phyloP scores from a whole-genome alignment of 2,888 invertebrate genomes.

The Laothoe populi region DNA sequence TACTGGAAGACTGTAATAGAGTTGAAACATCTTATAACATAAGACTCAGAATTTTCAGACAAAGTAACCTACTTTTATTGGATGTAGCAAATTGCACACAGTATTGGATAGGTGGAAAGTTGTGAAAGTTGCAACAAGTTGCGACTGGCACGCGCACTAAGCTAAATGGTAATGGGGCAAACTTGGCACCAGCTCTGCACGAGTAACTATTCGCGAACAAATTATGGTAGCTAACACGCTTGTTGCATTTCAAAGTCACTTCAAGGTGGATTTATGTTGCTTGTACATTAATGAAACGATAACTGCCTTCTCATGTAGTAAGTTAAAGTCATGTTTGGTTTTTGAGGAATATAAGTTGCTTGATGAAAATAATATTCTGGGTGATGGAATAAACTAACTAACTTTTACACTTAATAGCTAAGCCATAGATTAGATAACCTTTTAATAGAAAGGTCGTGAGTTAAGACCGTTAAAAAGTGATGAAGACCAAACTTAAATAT shows the following conservation, averaged over 20 bases:
- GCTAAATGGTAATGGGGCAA: slow-evolving; percentile 61
- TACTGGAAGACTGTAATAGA: not conserved
- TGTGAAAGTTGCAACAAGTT: slow-evolving; percentile 65
- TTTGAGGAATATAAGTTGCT: too few relatives aligned
- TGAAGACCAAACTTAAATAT: too few relatives aligned
- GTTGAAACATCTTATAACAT: not conserved
- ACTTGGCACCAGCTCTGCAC: slow-evolving; percentile 48
- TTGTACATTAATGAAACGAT: not conserved
- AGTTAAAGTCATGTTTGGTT: too few relatives aligned
- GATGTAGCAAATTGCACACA: slow-evolving; percentile 46
- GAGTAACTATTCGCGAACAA: slow-evolving; percentile 24
- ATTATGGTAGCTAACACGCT: slow-evolving; percentile 26
- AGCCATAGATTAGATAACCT: too few relatives aligned
- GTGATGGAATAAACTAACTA: too few relatives aligned
- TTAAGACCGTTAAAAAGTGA: too few relatives aligned
- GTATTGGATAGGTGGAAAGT: slow-evolving; percentile 48
- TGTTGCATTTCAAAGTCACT: slow-evolving; percentile 23
- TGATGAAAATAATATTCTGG: too few relatives aligned
- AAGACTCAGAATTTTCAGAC: slow-evolving; percentile 3
- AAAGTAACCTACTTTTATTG: slow-evolving; percentile 17
- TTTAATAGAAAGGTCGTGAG: too few relatives aligned
- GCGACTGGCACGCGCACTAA: slow-evolving; percentile 48
- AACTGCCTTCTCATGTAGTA: too few relatives aligned
- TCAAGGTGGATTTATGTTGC: not conserved
- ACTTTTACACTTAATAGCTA: too few relatives aligned